Evolutionary conservation across 2,113 vertebrate species (phyloP).

Genomic region (Tachuris rubrigastra): DNA sequence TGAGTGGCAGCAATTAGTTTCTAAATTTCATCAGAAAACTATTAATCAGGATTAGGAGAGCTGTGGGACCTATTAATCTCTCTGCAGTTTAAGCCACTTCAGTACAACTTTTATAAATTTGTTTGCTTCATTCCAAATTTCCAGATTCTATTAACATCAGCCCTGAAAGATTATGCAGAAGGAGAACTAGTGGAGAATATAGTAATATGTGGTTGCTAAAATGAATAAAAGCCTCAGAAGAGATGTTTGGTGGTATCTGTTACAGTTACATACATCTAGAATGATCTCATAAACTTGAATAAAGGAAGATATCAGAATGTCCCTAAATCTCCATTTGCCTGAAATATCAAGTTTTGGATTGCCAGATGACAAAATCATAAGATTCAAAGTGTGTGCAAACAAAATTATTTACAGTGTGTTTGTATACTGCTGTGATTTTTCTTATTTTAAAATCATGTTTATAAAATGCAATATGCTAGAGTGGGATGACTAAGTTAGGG

Average conservation of each 20-base stretch:
- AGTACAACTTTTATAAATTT: background rate
- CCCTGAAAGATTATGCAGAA: background rate
- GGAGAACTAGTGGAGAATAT: background rate
- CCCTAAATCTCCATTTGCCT: background rate
- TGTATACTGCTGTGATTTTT: background rate
- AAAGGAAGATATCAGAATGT: background rate
- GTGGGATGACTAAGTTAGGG: background rate
- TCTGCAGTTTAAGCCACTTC: background rate
- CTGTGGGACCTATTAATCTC: background rate
- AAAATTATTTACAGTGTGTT: background rate
- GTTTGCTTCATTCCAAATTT: background rate
- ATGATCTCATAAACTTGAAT: background rate
- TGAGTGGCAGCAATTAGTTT: background rate
- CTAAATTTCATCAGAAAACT: slow-evolving; percentile 2
- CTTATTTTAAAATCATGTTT: background rate
- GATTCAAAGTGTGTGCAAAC: background rate
- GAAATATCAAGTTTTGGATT: background rate
- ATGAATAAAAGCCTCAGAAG: background rate
- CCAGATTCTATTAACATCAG: background rate
- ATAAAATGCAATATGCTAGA: accelerated
- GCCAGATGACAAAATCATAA: background rate
- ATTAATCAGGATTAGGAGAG: background rate
- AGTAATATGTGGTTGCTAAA: background rate
- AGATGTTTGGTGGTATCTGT: background rate
- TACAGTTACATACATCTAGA: background rate